Conservation (phyloP, 2,797 vertebrate species). For the Eptatretus atami region DNA sequence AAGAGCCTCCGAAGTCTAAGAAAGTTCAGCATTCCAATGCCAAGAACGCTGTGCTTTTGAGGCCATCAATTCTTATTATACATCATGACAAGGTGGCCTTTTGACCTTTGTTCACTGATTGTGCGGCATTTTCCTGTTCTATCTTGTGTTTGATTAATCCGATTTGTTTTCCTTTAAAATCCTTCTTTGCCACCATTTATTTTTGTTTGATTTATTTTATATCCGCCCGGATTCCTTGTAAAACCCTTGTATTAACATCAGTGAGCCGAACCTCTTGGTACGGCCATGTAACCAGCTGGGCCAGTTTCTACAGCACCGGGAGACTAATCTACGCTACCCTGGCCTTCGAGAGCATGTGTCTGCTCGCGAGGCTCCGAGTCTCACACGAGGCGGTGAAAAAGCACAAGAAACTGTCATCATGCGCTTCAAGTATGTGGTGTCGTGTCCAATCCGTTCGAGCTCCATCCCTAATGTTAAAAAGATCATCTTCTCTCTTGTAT, state of each 20-base stretch:
- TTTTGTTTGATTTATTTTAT: too few species aligned
- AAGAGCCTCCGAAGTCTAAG: constrained; percentile 85
- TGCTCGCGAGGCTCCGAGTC: constrained; percentile 51
- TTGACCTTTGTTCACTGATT: too few species aligned
- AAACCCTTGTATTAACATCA: constrained; percentile 9
- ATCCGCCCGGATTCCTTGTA: too few species aligned
- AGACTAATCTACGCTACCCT: constrained; percentile 61
- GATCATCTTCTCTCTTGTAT: too few species aligned
- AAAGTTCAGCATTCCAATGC: constrained; percentile 93
- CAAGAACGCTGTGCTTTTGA: constrained; percentile 76
- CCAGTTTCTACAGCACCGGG: constrained; percentile 54
- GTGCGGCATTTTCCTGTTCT: too few species aligned
- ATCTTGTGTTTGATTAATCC: too few species aligned
- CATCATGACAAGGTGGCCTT: constrained; percentile 65
- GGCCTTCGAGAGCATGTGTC: constrained; percentile 61
- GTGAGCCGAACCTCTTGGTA: constrained; percentile 49
- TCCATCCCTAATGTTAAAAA: too few species aligned
- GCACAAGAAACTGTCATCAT: constrained; percentile 52
- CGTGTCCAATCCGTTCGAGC: neutral
- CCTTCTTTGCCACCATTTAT: too few species aligned
- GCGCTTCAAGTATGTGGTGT: constrained; percentile 27
- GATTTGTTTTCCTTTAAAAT: too few species aligned
- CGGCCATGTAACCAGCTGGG: constrained; percentile 57
- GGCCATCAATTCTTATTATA: constrained; percentile 74
- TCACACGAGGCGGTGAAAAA: constrained; percentile 61